These are phyloP conservation scores for Hydroisotoma schaefferi DNA, from an alignment of 2,888 invertebrate genomes.

Conservation along the genomic window DNA sequence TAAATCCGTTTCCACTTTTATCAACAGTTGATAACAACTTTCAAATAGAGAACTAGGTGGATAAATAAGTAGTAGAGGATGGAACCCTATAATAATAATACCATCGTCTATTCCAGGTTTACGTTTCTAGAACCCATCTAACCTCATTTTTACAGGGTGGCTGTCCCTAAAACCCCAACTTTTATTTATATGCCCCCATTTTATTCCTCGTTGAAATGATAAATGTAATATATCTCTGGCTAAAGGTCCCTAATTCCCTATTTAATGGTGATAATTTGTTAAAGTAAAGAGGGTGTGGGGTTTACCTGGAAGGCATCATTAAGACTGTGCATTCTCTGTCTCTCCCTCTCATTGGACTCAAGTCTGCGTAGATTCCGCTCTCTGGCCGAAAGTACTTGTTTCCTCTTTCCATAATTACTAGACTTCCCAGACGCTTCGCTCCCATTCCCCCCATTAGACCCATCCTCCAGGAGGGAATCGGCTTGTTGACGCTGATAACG, in stretches of 20 bases:
- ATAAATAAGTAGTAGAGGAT: too few relatives aligned
- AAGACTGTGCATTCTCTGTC: constrained; percentile 87
- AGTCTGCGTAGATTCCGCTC: constrained; percentile 80
- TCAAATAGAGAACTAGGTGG: too few relatives aligned
- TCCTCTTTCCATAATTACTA: constrained; percentile 53
- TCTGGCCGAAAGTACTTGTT: constrained; percentile 73
- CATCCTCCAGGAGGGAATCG: constrained; percentile 18
- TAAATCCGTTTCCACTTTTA: too few relatives aligned
- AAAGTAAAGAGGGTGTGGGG: constrained; percentile 8
- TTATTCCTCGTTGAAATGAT: too few relatives aligned
- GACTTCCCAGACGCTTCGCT: constrained; percentile 46
- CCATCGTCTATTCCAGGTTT: too few relatives aligned
- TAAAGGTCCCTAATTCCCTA: background rate
- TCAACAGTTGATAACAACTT: too few relatives aligned
- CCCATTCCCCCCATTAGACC: constrained; percentile 39
- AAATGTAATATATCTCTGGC: background rate
- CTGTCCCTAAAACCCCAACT: too few relatives aligned
- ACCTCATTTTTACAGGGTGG: too few relatives aligned
- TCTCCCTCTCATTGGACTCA: constrained; percentile 85
- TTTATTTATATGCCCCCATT: too few relatives aligned
- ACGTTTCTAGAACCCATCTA: too few relatives aligned
- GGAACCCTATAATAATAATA: too few relatives aligned
- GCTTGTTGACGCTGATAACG: constrained; percentile 12
- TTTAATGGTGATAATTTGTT: background rate
- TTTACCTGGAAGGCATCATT: constrained; percentile 85